A percentile compares a stretch with the other conserved stretches of the same genome.
These are phyloP conservation scores for Xiphias gladius DNA, from an alignment of 2,113 vertebrate genomes.

Conservation along the genomic window DNA sequence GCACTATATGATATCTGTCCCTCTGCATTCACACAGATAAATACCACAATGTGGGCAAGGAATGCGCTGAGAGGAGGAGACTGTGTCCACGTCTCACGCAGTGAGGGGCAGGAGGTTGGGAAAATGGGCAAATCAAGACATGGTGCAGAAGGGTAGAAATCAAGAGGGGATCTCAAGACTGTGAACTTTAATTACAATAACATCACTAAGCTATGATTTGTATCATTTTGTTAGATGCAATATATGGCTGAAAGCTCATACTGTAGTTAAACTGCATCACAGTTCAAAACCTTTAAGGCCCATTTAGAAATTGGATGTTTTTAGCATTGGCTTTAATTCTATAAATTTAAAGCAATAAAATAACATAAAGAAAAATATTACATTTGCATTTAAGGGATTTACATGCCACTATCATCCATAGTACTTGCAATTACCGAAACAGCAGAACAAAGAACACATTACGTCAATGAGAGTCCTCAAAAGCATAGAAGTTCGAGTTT, in stretches of 20 bases:
- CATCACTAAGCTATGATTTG: not conserved
- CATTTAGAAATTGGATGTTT: conserved; percentile 2
- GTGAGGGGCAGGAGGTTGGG: conserved; percentile 18
- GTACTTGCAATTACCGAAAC: not conserved
- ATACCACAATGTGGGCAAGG: conserved; percentile 77
- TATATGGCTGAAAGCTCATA: not conserved
- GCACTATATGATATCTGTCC: conserved; percentile 82
- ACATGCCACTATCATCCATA: not conserved
- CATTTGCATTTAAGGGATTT: not conserved
- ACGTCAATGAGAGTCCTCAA: not conserved
- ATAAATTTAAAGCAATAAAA: not conserved
- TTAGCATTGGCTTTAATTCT: conserved; percentile 5
- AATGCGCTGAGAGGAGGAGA: conserved; percentile 39
- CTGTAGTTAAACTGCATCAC: not conserved
- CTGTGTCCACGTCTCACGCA: conserved; percentile 46
- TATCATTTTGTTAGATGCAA: not conserved
- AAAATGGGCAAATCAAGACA: conserved; percentile 18
- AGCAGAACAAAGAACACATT: not conserved
- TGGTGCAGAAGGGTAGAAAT: conserved; percentile 13
- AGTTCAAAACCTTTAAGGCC: not conserved
- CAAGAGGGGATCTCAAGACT: not conserved
- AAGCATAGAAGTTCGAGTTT: not conserved
- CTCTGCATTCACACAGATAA: conserved; percentile 80
- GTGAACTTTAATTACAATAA: conserved; percentile 1
- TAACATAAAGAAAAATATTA: not conserved